Evolutionary conservation across 2,888 invertebrate species (phyloP), one percentile per base, ranked within the genome.

Genomic region (Lapara coniferarum): DNA sequence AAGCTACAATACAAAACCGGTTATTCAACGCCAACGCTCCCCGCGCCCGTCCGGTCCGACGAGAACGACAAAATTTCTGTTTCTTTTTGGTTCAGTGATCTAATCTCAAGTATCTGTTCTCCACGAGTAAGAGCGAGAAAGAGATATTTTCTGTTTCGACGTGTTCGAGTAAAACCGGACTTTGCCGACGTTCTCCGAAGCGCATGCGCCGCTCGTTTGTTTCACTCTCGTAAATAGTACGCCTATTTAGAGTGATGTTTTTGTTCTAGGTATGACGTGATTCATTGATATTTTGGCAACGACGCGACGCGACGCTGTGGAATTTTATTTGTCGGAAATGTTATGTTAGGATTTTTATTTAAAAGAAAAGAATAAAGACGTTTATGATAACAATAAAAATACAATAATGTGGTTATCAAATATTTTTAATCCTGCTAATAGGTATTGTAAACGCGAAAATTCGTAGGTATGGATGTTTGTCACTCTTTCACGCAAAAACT

Each of bases 51-150:
- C 81, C 82, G 83, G 85, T 85, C 86, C 88, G 87, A 86, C 85
- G 88, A 88, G 85, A 72, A 78, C 78, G 78, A 79, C 78, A 74
- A 86, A 78, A 85, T 86, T 86, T 88, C 85, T 90, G 90, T 91
- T 90, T 88, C 90, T 89, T 90, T 92, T 88, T 87, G 85, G 90
- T 92, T 92, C 91, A 90, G 82, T 89, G 90, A 90, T 92, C 91
- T 87, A 86, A 88, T 88, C 85, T 84, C 81, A 80, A 81, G 84
- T 84, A 81, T 84, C 84, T 81, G 75, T 76, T 77, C 78, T 79
- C 75, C 74, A 68, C 73, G 72, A 80, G 89, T 82, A 76, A 14
- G 86, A 89, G 84, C 37, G 84, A 84, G 89, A 89, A 25, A 77
- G 81, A 72, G 72, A 73, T 76, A 70, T 74, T 78, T 80, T 8